Base-by-base conservation (phyloP, 2,113 vertebrate genomes). In the Centrocercus urophasianus region DNA sequence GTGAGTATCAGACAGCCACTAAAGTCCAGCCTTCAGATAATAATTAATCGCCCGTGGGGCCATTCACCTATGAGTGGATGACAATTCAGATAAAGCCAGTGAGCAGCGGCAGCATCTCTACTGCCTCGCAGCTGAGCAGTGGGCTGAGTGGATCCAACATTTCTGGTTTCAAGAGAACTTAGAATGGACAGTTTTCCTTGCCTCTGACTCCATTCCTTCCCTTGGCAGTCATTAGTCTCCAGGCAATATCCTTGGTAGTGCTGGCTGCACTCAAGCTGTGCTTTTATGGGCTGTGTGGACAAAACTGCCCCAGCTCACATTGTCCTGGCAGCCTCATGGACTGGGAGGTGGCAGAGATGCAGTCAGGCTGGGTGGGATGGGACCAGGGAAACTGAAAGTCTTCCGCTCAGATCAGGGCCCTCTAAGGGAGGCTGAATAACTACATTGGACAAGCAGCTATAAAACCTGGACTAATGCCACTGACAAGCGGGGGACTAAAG, bases 401-500 rank as follows among this genome's bases (percentile, higher is more conserved):
- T 64, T 42, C 70, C 86, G 89, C 63, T 61, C 34, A 6, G 64
- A 21, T 42, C 56, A 73, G 43, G 14, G 70, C 60, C 24, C 9
- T 80, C 64, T 6, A 5, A 18, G 71, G 43, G 36, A 89, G 56
- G 8, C 48, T 76, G 75, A 70, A 87, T 63, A 76, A 27, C 19
- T 8, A 12, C 71, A n/a, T 8, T 77, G 90, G 75, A 59, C 61
- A 48, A 86, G 48, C 65, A 78, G 69, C 65, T 40, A 12, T 94
- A 81, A 88, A 91, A 90, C 13, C 34, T 92, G 83, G 92, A 75
- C 34, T 47, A 38, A 65, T 93, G 90, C 65, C 93, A 78, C n/a
- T 71, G 59, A 71, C 8, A 77, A 91, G 88, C 64, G 80, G 88
- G 76, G 52, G 90, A 61, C 52, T 96, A 83, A 95, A 96, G 90